These are phyloP conservation scores for Pilophorus perplexus DNA, from an alignment of 2,888 invertebrate genomes.

Conservation along the genomic window DNA sequence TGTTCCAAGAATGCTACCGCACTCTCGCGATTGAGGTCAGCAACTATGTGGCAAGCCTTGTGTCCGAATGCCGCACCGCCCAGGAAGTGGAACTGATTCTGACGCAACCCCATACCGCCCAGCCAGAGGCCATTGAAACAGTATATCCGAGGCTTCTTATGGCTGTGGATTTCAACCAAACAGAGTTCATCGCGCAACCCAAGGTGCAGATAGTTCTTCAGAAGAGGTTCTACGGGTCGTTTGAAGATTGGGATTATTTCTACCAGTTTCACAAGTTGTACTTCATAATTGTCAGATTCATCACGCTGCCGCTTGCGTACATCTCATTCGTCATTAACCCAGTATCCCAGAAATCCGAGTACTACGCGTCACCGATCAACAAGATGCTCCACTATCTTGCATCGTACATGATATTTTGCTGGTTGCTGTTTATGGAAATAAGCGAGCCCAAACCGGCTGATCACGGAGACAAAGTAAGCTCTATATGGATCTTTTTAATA, in stretches of 20 bases:
- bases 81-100: constrained; percentile 68
- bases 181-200: constrained; percentile 72
- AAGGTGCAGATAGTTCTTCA: constrained; percentile 59
- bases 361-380: constrained; percentile 65
- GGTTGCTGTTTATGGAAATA: constrained; percentile 57
- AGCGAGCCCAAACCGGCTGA: not conserved
- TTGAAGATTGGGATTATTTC: constrained; percentile 11
- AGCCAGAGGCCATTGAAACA: not conserved
- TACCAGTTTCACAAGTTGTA: not conserved
- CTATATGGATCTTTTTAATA: not conserved
- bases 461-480: not conserved
- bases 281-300: constrained; percentile 51
- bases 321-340: constrained; percentile 55
- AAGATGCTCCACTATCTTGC: constrained; percentile 68
- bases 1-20: constrained; percentile 63
- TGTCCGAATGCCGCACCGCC: constrained; percentile 63
- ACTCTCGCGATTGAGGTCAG: constrained; percentile 56
- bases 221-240: not conserved
- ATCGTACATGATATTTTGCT: constrained; percentile 65
- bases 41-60: constrained; percentile 54
- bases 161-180: constrained; percentile 68
- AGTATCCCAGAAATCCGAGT: constrained; percentile 55
- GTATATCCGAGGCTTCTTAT: constrained; percentile 63
- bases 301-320: constrained; percentile 55
- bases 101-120: not conserved